Base-by-base conservation (phyloP, 2,888 invertebrate species). In the Caenorhabditis becei region DNA sequence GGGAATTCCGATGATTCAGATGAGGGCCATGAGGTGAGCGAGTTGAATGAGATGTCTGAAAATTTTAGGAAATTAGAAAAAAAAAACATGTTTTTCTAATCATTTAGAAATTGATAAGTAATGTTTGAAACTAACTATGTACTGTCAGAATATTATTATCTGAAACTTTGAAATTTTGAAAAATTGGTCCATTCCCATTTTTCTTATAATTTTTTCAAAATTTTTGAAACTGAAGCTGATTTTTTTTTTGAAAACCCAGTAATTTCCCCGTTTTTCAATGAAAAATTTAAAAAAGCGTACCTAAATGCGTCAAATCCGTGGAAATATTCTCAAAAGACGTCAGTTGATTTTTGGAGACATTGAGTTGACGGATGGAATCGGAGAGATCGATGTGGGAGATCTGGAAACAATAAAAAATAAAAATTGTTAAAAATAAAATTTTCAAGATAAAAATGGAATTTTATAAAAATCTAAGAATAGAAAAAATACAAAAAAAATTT, bases 41-140 rank as follows among this genome's bases (percentile, higher is more conserved):
- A 1, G 56, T 80, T 80, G 37, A 26, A 35, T 3, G 80, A 80
- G 18, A 80, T 41, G 41, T 80, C 80, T 70, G 54, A 44, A 75
- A 59, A 41, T 11, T 41, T 41, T 41, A 41, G 2, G 2, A 41
- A n/a, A n/a, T n/a, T n/a, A n/a, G n/a, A n/a, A n/a, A n/a, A n/a
- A n/a, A n/a, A n/a, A n/a, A n/a, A n/a, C n/a, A n/a, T n/a, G n/a
- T n/a, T n/a, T n/a, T n/a, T n/a, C n/a, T n/a, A n/a, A n/a, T n/a
- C n/a, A n/a, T n/a, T n/a, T n/a, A n/a, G n/a, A n/a, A n/a, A n/a
- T n/a, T n/a, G n/a, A n/a, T n/a, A n/a, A n/a, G n/a, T n/a, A n/a
- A n/a, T n/a, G n/a, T n/a, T n/a, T n/a, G n/a, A n/a, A n/a, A n/a
- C n/a, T n/a, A n/a, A n/a, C n/a, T n/a, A n/a, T n/a, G n/a, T n/a